Conservation (phyloP, 2,888 invertebrate genomes). For the Cheilosia variabilis region DNA sequence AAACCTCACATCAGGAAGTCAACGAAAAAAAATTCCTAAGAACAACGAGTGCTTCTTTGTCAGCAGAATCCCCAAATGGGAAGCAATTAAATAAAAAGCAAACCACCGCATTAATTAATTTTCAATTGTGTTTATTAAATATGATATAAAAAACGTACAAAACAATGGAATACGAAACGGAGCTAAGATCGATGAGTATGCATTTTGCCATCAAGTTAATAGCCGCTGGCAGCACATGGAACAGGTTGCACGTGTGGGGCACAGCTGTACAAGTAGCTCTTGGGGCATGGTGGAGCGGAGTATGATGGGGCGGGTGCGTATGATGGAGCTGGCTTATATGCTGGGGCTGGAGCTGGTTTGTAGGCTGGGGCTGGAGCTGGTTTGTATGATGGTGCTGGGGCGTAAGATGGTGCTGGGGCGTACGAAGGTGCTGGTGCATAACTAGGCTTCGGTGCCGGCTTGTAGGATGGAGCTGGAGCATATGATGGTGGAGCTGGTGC, state of each 20-base stretch:
- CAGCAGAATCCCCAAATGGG: constrained; percentile 33
- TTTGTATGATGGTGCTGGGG: constrained; percentile 58
- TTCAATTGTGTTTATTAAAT: constrained; percentile 63
- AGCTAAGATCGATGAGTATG: constrained; percentile 57
- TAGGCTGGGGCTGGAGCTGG: constrained; percentile 61
- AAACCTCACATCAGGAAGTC: constrained; percentile 28
- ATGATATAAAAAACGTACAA: constrained; percentile 51
- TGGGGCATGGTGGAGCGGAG: constrained; percentile 77
- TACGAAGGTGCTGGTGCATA: constrained; percentile 37
- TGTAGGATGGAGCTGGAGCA: constrained; percentile 44
- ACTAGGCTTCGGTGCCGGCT: constrained; percentile 48
- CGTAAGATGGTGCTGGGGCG: constrained; percentile 53
- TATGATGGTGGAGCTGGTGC: constrained; percentile 40
- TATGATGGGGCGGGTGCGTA: constrained; percentile 41
- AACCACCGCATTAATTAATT: constrained; percentile 12
- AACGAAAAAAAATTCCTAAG: constrained; percentile 15
- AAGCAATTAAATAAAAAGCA: constrained; percentile 18
- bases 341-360: constrained; percentile 54
- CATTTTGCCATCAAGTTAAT: constrained; percentile 59
- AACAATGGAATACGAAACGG: constrained; percentile 62
- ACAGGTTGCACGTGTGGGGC: constrained; percentile 77
- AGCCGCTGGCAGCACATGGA: constrained; percentile 75
- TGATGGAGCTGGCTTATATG: constrained; percentile 38
- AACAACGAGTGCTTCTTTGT: constrained; percentile 11
- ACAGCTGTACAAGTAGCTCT: constrained; percentile 78